Evolutionary conservation across 2,888 invertebrate genomes (phyloP), one percentile per base, ranked within the genome.

Genomic region (Spilosoma lubricipeda): DNA sequence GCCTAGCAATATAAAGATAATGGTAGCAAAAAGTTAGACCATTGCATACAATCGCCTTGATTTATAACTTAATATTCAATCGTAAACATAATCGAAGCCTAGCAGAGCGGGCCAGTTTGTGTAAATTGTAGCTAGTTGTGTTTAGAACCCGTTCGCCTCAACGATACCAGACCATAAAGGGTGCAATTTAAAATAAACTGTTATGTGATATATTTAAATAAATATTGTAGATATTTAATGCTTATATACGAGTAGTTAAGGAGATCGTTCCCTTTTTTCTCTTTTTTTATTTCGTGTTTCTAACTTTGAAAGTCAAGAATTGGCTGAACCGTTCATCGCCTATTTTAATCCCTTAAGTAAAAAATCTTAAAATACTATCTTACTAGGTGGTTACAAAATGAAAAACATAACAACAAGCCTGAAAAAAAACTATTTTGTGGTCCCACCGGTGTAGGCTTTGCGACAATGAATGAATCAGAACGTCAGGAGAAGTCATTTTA

Each of bases 11-110:
- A 76, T 76, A 79, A 75, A 74, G 33, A 67, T 85, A 87, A 87
- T 86, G 81, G 80, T 68, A 71, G 82, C 82, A 87, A 88, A 88
- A 88, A 85, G 75, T 80, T 70, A 48, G 71, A 76, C 73, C 65
- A 68, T 74, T 75, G 71, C 73, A 75, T 77, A 73, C 77, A 77
- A 74, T 70, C 70, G 69, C 72, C 75, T 82, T 86, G 85, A 85
- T 87, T 85, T 87, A 87, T 84, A 85, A 87, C 86, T 84, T 86
- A 86, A 88, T 85, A 83, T 79, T 82, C 80, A 82, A 79, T 83
- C 80, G 82, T 83, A 85, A 83, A 83, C 71, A 36, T 83, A 79
- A 82, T 85, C 70, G 77, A 77, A 75, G 80, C 75, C 72, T 76
- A 76, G 77, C 75, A 67, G 72, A 78, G 72, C 76, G 68, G 75